Conservation (phyloP, 2,888 invertebrate genomes). For the Himalopsyche tibetana region DNA sequence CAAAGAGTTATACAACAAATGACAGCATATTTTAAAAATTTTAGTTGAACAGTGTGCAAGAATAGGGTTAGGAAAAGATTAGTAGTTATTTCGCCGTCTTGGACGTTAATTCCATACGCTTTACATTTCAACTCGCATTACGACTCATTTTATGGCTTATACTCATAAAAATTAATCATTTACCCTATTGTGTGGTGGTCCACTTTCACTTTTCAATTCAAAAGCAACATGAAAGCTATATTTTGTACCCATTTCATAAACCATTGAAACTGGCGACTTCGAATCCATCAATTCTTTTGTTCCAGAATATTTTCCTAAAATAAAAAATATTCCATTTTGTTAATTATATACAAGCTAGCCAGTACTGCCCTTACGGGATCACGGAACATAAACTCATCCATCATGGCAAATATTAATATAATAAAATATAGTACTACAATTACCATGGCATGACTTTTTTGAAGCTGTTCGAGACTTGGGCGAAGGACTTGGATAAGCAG, state of each 20-base stretch:
- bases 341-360: no score
- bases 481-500: constrained; percentile 90
- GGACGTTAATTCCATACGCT: no score
- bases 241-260: constrained; percentile 96
- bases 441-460: constrained; percentile 65
- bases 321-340: background rate
- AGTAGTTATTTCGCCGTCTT: no score
- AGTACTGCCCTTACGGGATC: no score
- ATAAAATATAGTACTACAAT: background rate
- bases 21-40: no score
- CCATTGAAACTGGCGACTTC: constrained; percentile 97
- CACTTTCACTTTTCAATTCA: constrained; percentile 93
- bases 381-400: no score
- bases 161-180: background rate
- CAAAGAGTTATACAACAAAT: no score
- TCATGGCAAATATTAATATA: no score
- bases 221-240: constrained; percentile 92
- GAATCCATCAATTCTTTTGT: constrained; percentile 77
- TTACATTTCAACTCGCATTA: background rate
- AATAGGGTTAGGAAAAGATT: no score
- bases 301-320: constrained; percentile 54
- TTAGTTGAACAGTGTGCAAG: no score
- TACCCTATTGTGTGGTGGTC: constrained; percentile 97
- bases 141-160: background rate
- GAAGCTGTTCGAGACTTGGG: constrained; percentile 70